These are phyloP conservation scores for Drosophila pandora DNA, from an alignment of 1,140 invertebrate genomes.

Conservation along the genomic window DNA sequence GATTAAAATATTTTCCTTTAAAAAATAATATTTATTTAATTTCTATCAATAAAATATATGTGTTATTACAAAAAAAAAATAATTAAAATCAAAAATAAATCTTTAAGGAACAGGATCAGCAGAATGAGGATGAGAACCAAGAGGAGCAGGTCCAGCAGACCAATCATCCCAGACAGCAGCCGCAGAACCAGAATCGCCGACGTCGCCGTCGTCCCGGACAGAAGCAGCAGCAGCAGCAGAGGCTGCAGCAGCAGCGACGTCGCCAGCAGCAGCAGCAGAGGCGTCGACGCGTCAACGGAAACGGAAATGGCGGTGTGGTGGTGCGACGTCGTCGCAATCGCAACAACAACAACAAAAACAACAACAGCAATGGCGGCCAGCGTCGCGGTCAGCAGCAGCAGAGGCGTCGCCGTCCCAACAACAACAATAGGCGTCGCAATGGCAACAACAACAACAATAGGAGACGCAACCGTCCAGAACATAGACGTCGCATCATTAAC, in stretches of 20 bases:
- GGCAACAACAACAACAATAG: constrained; percentile 41
- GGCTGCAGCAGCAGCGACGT: constrained; percentile 10
- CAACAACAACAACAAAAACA: constrained; percentile 38
- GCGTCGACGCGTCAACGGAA: constrained; percentile 45
- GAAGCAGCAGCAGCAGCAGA: constrained; percentile 23
- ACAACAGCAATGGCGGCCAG: constrained; percentile 36
- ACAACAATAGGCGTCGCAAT: constrained; percentile 10
- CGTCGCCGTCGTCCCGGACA: constrained; percentile 48
- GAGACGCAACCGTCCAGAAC: constrained; percentile 36
- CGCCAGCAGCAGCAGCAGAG: constrained; percentile 28
- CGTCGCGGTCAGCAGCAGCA: constrained; percentile 50
- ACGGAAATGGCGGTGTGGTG: constrained; percentile 19
- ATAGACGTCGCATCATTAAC: constrained; percentile 41
- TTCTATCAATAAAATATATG: too few relatives aligned
- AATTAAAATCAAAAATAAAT: too few relatives aligned
- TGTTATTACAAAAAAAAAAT: too few relatives aligned
- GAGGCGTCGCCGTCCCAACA: constrained; percentile 36
- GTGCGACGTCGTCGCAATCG: constrained; percentile 33
- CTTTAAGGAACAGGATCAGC: constrained; percentile 13
- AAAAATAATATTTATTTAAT: too few relatives aligned
- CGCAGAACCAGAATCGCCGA: constrained; percentile 27
- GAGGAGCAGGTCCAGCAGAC: neutral
- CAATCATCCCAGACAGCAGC: constrained; percentile 24
- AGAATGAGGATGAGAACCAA: constrained; percentile 19
- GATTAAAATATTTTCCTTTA: too few relatives aligned